These are phyloP conservation scores for Mormoops blainvillei DNA, from an alignment of 2,113 vertebrate genomes.

Conservation along the genomic window DNA sequence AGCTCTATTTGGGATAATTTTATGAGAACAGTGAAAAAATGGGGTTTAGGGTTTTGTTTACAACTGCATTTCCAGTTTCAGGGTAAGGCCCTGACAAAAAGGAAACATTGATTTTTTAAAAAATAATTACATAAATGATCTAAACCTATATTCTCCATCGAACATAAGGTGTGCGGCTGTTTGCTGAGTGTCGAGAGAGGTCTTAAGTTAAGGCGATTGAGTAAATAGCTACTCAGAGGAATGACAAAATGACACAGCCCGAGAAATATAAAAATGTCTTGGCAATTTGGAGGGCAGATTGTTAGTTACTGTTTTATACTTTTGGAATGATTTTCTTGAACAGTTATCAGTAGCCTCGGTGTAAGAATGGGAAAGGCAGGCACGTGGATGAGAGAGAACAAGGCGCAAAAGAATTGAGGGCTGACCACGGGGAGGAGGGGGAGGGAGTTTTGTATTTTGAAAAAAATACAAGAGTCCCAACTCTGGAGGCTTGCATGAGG, in stretches of 20 bases:
- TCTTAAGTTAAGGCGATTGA: not conserved
- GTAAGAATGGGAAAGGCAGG: not conserved
- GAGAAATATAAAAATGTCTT: not conserved
- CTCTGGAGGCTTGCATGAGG: not conserved
- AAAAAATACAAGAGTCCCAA: not conserved
- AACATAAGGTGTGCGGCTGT: not conserved
- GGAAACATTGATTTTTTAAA: not conserved
- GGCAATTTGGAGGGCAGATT: not conserved
- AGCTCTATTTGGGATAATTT: not conserved
- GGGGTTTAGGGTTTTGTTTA: not conserved
- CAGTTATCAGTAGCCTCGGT: not conserved
- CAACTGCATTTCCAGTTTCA: not conserved
- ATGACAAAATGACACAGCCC: not conserved
- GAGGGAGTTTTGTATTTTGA: not conserved
- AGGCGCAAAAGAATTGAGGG: not conserved
- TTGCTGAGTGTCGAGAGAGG: not conserved
- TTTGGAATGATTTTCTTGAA: not conserved
- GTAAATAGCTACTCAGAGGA: not conserved
- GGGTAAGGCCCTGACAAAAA: not conserved
- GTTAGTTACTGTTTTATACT: not conserved
- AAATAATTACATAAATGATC: not conserved
- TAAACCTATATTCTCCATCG: not conserved
- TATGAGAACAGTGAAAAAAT: not conserved
- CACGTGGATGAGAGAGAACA: not conserved
- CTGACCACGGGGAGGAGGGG: not conserved